phyloP scores from a whole-genome alignment of 2,113 vertebrate species.

The Nibea coibor region DNA sequence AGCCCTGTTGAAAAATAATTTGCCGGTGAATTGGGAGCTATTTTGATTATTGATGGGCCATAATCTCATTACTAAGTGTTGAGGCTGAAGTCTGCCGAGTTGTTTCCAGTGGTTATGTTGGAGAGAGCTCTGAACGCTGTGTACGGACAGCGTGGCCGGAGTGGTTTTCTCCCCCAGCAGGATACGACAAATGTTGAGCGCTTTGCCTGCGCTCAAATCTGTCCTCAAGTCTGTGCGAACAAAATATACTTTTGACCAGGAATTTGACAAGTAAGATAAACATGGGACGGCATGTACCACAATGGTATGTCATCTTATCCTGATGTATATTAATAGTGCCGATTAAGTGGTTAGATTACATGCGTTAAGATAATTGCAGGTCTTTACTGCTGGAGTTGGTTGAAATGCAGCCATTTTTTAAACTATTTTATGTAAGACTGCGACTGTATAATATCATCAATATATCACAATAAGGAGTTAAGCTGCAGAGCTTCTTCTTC shows the following conservation, averaged over 20 bases:
- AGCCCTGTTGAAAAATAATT: conserved; percentile 22
- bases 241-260: not conserved
- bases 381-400: too few relatives aligned
- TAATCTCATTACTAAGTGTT: conserved; percentile 27
- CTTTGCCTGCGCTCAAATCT: not conserved
- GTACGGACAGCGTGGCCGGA: not conserved
- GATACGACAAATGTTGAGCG: not conserved
- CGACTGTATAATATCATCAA: too few relatives aligned
- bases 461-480: too few relatives aligned
- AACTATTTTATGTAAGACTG: too few relatives aligned
- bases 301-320: not conserved
- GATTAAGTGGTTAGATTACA: not conserved
- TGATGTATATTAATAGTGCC: not conserved
- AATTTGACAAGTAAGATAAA: not conserved
- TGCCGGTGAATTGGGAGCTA: not conserved
- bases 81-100: not conserved
- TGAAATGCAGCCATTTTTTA: too few relatives aligned
- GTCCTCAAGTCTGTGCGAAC: not conserved
- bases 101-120: conserved; percentile 36
- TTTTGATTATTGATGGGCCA: conserved; percentile 24
- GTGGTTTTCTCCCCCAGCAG: conserved; percentile 28
- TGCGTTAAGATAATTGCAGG: too few relatives aligned
- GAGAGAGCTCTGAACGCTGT: conserved; percentile 2
- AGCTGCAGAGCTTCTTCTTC: too few relatives aligned
- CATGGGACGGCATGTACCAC: not conserved